Evolutionary conservation across 2,888 invertebrate genomes (phyloP).

Genomic region (Cryptocephalus moraei): DNA sequence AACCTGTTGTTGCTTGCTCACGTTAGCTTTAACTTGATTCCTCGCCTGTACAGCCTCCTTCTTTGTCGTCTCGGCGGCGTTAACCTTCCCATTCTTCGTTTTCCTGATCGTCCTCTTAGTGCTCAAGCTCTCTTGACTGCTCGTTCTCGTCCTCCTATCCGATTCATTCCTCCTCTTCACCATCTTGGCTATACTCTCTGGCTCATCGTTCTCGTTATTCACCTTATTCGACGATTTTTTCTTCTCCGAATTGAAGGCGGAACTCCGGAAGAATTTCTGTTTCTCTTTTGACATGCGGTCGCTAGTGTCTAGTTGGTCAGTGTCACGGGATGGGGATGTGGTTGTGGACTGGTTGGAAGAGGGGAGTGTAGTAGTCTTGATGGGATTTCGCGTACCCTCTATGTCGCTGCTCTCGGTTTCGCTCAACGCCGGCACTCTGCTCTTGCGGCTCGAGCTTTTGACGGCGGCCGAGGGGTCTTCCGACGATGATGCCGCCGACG

Average conservation of each 20-base stretch:
- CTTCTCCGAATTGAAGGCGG: slow-evolving; percentile 65
- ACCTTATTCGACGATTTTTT: slow-evolving; percentile 32
- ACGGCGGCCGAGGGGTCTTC: slow-evolving; percentile 8
- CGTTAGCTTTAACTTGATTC: neutral
- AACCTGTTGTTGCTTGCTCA: slow-evolving; percentile 1
- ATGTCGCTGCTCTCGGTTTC: slow-evolving; percentile 31
- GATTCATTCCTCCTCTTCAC: neutral
- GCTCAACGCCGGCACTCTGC: slow-evolving; percentile 31
- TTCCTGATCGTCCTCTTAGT: slow-evolving; percentile 4
- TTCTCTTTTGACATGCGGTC: slow-evolving; percentile 79
- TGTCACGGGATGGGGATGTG: slow-evolving; percentile 18
- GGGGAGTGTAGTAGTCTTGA: slow-evolving; percentile 8
- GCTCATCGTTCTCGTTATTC: slow-evolving; percentile 4
- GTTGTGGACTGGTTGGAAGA: slow-evolving; percentile 9
- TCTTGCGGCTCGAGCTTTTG: slow-evolving; percentile 32
- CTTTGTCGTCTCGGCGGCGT: neutral
- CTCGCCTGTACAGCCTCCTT: slow-evolving; percentile 1
- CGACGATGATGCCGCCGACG: slow-evolving; percentile 1
- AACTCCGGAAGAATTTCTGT: slow-evolving; percentile 75
- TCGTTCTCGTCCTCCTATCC: neutral
- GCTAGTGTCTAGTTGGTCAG: slow-evolving; percentile 47
- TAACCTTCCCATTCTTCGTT: slow-evolving; percentile 3
- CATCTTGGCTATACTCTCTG: slow-evolving; percentile 2
- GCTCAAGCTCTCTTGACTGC: slow-evolving; percentile 2
- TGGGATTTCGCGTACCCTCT: slow-evolving; percentile 37